Base-by-base conservation (phyloP, 2,888 invertebrate species). In the Nymphalis urticae region DNA sequence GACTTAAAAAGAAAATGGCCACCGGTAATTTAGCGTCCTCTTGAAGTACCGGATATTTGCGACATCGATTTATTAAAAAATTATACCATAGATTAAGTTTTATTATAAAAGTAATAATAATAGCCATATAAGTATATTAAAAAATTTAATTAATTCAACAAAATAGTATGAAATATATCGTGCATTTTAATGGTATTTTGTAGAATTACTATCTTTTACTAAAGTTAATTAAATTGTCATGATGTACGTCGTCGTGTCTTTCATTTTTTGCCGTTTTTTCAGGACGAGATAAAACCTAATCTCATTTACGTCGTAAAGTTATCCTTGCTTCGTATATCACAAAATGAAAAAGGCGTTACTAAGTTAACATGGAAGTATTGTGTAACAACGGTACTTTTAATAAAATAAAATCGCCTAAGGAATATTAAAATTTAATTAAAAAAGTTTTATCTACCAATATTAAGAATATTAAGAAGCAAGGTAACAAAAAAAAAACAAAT, bases 241-340 rank as follows among this genome's bases (percentile, higher is more conserved):
- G 64, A 32, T 42, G 48, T 65, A 48, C 54, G 54, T 56, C 54
- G 32, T 56, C 59, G 42, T 67, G 63, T 54, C 21, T 66, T 54
- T 60, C 24, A 56, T 62, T 69, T 68, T 63, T 68, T 71, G 63
- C 69, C 48, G 58, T 66, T 66, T 64, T 56, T 60, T 24, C 61
- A 50, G 61, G 51, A 64, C 60, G 56, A 64, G 64, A 71, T 69
- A 66, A 71, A 72, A 66, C 58, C 68, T 70, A 66, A 70, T 66
- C 68, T 68, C 66, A 53, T 72, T 71, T 70, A 56, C 50, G 64
- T 59, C 51, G 61, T 59, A 50, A 68, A 66, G 63, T 61, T 59
- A 66, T 65, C 60, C 51, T 36, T 32, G 53, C 48, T 56, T 56
- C n/a, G 66, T 66, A 62, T 73, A 65, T 67, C 48, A 53, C 42